Percentiles rank a stretch among this genome's conserved stretches.
Conservation (phyloP, 2,888 invertebrate genomes). For the Euplagia quadripunctaria region DNA sequence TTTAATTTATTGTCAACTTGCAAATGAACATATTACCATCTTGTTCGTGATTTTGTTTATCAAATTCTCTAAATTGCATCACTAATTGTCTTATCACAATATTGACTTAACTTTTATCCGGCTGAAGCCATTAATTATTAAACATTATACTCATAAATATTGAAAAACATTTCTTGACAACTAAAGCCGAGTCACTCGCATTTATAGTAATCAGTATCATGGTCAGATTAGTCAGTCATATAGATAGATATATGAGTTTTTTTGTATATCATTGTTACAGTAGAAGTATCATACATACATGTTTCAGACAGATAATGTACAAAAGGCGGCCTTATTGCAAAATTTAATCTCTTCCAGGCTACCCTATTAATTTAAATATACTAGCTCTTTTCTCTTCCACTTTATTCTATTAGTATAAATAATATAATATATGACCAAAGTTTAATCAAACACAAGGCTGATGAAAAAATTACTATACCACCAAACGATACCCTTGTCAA, state of each 20-base stretch:
- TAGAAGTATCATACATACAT: too few relatives aligned
- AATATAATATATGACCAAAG: not conserved
- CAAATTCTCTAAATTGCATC: not conserved
- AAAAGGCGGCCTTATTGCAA: too few relatives aligned
- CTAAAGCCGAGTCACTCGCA: too few relatives aligned
- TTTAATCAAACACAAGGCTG: not conserved
- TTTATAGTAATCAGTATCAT: too few relatives aligned
- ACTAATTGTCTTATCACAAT: not conserved
- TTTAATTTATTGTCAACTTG: not conserved
- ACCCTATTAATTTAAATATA: not conserved
- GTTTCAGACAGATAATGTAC: too few relatives aligned
- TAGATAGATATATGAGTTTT: too few relatives aligned
- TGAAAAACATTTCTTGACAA: not conserved
- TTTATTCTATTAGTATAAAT: not conserved
- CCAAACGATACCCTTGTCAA: not conserved
- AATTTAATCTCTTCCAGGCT: too few relatives aligned
- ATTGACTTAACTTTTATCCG: not conserved
- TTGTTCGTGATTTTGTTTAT: conserved; percentile 1
- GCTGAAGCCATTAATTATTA: not conserved
- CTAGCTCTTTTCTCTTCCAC: too few relatives aligned
- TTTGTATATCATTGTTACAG: too few relatives aligned
- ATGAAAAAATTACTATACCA: not conserved
- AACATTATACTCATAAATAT: not conserved
- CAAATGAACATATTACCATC: not conserved
- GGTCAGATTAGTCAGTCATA: too few relatives aligned